Evolutionary conservation across 2,888 invertebrate species (phyloP).

Genomic region (Tenthredo notha): DNA sequence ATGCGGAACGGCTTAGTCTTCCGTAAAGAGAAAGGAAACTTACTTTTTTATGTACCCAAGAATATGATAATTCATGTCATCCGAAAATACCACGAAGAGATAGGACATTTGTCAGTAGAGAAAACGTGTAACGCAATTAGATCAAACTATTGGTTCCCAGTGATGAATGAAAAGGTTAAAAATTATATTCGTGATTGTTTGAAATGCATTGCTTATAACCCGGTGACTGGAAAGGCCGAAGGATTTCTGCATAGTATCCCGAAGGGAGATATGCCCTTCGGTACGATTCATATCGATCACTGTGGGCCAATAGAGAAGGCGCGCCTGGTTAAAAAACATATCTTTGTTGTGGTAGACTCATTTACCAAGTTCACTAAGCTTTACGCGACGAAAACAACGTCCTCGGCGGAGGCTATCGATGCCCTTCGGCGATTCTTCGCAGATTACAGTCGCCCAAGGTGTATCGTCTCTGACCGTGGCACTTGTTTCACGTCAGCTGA

Average conservation of each 20-base stretch:
- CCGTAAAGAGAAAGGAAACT: constrained; percentile 52
- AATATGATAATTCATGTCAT: constrained; percentile 40
- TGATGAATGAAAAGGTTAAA: constrained; percentile 56
- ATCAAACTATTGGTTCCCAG: constrained; percentile 61
- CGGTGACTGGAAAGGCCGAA: constrained; percentile 55
- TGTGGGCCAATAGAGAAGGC: constrained; percentile 47
- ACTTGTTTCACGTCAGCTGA: constrained; percentile 62
- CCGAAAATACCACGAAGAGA: constrained; percentile 57
- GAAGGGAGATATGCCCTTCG: constrained; percentile 58
- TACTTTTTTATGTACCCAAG: constrained; percentile 29
- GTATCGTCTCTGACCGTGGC: constrained; percentile 64
- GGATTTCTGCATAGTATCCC: constrained; percentile 58
- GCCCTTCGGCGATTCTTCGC: constrained; percentile 57
- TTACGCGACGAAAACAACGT: constrained; percentile 54
- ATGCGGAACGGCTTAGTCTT: constrained; percentile 61
- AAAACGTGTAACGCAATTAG: constrained; percentile 54
- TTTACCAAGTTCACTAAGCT: constrained; percentile 57
- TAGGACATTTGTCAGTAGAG: constrained; percentile 59
- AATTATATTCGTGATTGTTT: constrained; percentile 58
- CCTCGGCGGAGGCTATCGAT: constrained; percentile 57
- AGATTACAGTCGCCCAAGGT: constrained; percentile 57
- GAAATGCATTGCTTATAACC: constrained; percentile 57
- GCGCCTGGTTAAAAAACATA: constrained; percentile 51
- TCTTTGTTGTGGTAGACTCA: constrained; percentile 56
- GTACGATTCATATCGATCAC: constrained; percentile 60